Conservation (phyloP, 2,113 vertebrate genomes). For the Equus quagga region DNA sequence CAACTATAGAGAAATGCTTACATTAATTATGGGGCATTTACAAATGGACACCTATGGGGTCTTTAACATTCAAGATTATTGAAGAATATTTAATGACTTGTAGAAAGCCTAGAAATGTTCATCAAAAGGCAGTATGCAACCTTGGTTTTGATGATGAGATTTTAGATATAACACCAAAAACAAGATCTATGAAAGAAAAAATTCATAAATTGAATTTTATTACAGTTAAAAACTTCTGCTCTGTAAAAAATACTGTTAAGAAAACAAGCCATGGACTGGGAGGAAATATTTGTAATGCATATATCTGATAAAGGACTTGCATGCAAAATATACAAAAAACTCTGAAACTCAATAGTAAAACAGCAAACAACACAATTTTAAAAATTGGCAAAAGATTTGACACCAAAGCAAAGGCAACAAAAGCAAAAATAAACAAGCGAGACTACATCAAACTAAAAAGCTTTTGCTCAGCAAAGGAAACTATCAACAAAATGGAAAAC, state of each 20-base stretch:
- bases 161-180: background rate
- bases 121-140: background rate
- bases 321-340: background rate
- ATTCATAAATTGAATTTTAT: background rate
- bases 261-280: background rate
- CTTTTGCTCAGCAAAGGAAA: too few species aligned
- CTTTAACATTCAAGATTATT: slow-evolving; percentile 33
- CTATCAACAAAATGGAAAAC: too few species aligned
- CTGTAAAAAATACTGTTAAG: background rate
- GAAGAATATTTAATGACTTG: background rate
- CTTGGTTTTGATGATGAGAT: background rate
- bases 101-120: background rate
- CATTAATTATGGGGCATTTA: background rate
- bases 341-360: background rate
- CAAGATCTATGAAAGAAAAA: background rate
- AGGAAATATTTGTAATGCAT: background rate
- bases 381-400: background rate
- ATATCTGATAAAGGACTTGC: background rate
- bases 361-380: background rate
- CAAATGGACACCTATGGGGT: background rate
- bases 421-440: background rate
- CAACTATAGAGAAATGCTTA: background rate
- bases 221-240: background rate
- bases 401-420: background rate
- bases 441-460: background rate